A percentile compares a stretch with the other conserved stretches of the same genome.
phyloP scores from a whole-genome alignment of 53 echinoderm and acorn worm species.

The Luidia sarsii region DNA sequence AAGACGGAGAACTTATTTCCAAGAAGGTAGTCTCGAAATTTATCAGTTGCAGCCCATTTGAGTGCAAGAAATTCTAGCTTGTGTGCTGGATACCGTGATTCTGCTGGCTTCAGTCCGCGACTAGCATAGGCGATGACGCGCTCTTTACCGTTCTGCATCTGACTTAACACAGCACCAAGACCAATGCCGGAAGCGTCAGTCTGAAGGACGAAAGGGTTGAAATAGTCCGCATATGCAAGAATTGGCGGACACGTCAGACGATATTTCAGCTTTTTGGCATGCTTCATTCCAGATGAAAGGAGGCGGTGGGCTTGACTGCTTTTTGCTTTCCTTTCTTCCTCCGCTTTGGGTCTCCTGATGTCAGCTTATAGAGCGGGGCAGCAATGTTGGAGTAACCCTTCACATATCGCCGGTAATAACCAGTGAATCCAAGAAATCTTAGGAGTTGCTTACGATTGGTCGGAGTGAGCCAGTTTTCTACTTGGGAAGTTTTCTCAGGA shows the following conservation, averaged over 20 bases:
- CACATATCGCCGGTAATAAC: too few species aligned
- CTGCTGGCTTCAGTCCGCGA: not conserved
- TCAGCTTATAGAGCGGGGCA: slow-evolving; percentile 16
- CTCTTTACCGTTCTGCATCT: not conserved
- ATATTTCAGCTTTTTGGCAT: not conserved
- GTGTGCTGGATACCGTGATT: not conserved
- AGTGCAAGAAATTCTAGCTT: too few species aligned
- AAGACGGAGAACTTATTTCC: not conserved
- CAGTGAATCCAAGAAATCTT: slow-evolving; percentile 10
- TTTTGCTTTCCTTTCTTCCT: not conserved
- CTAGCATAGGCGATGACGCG: not conserved
- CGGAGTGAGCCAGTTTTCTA: not conserved
- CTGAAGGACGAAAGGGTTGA: not conserved
- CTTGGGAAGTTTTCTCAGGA: slow-evolving; percentile 19
- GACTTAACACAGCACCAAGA: not conserved
- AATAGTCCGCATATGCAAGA: not conserved
- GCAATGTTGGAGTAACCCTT: too few species aligned
- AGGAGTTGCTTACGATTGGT: not conserved
- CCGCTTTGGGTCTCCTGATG: slow-evolving; percentile 6
- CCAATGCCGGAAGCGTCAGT: not conserved
- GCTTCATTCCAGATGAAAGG: not conserved
- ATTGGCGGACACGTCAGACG: not conserved
- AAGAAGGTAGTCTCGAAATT: not conserved
- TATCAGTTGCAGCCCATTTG: not conserved
- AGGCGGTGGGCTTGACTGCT: not conserved